These are phyloP conservation scores for Liparis tanakae DNA, from an alignment of 2,797 vertebrate species.

Conservation along the genomic window DNA sequence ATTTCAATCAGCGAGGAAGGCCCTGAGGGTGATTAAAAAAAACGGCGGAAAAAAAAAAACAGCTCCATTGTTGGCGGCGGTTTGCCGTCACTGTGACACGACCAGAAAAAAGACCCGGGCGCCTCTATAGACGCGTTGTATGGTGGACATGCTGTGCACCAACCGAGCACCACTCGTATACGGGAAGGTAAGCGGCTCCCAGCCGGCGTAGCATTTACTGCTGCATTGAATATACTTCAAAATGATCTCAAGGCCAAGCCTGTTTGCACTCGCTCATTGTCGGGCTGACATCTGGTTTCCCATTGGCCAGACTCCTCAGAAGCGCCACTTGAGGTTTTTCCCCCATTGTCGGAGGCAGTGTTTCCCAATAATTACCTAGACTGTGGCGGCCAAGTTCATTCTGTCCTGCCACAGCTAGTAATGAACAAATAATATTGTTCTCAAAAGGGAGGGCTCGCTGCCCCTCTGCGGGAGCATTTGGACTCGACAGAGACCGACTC, in stretches of 20 bases:
- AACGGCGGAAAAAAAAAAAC: slow-evolving; percentile 75
- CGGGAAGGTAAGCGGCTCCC: slow-evolving; percentile 55
- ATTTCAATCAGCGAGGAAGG: slow-evolving; percentile 77
- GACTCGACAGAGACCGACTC: not conserved
- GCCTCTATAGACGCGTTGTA: slow-evolving; percentile 56
- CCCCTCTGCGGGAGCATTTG: not conserved
- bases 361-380: not conserved
- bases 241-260: slow-evolving; percentile 43
- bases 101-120: slow-evolving; percentile 63
- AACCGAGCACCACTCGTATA: slow-evolving; percentile 63
- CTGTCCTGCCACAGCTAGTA: not conserved
- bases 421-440: not conserved
- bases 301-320: not conserved
- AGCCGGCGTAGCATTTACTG: slow-evolving; percentile 26
- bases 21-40: slow-evolving; percentile 78
- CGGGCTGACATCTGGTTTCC: not conserved
- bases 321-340: slow-evolving; percentile 12
- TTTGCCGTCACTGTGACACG: slow-evolving; percentile 78
- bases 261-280: slow-evolving; percentile 29
- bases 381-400: not conserved
- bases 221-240: slow-evolving; percentile 44
- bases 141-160: slow-evolving; percentile 61
- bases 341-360: slow-evolving; percentile 4
- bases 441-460: not conserved
- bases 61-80: slow-evolving; percentile 76